These are phyloP conservation scores for Sipha maydis DNA, from an alignment of 2,888 invertebrate genomes.

Conservation along the genomic window DNA sequence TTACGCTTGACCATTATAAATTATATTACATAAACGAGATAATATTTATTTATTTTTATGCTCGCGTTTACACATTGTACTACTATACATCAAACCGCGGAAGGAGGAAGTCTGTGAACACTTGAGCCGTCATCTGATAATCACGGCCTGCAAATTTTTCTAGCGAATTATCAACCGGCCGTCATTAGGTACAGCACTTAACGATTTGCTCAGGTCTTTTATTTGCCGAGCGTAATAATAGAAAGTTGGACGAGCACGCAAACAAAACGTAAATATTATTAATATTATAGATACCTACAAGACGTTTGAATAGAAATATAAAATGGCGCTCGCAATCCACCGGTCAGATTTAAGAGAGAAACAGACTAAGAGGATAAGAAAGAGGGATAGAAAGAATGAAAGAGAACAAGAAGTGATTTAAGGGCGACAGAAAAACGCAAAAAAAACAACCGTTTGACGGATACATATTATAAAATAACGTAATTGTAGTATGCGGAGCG, in stretches of 20 bases:
- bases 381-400: no score
- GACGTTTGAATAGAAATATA: background rate
- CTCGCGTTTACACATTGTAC: background rate
- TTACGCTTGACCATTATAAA: background rate
- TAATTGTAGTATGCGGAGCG: background rate
- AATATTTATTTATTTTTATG: background rate
- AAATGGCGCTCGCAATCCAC: background rate
- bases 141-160: no score
- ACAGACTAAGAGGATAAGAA: no score
- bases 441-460: no score
- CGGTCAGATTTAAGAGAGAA: no score
- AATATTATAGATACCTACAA: background rate
- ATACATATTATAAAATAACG: no score
- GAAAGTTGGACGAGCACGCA: constrained; percentile 18
- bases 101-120: constrained; percentile 2
- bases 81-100: background rate
- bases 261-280: background rate
- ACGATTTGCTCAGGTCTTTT: background rate
- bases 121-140: background rate
- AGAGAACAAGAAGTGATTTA: no score
- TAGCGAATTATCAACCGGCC: no score
- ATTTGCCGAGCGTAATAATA: background rate
- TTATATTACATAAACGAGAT: background rate
- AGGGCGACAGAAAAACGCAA: no score
- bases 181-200: background rate